These are phyloP conservation scores for Cotesia congregata DNA, from an alignment of 2,888 invertebrate species.

Conservation along the genomic window DNA sequence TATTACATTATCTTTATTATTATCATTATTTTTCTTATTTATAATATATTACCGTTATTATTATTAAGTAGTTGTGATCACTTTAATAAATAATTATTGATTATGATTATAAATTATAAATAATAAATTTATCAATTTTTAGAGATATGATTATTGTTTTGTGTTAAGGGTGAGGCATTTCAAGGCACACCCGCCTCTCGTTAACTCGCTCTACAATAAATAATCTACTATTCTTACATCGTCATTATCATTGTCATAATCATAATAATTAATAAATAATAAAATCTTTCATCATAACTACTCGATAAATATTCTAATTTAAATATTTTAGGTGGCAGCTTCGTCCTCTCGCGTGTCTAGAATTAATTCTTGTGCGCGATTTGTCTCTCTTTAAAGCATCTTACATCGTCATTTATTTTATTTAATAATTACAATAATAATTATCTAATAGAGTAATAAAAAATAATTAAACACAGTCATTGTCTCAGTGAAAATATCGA, in stretches of 20 bases:
- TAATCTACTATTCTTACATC: not conserved
- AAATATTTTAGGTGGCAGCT: constrained; percentile 34
- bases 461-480: not conserved
- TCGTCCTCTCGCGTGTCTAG: constrained; percentile 31
- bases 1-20: not conserved
- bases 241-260: not conserved
- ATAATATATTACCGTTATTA: constrained; percentile 6
- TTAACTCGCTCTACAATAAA: constrained; percentile 33
- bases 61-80: constrained; percentile 45
- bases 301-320: constrained; percentile 17
- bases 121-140: constrained; percentile 37
- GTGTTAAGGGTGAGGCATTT: constrained; percentile 63
- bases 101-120: constrained; percentile 30
- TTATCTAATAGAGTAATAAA: not conserved
- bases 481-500: not conserved
- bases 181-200: constrained; percentile 64
- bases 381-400: constrained; percentile 23
- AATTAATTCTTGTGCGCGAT: constrained; percentile 39
- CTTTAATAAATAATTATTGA: constrained; percentile 48
- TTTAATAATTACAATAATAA: not conserved
- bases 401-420: not conserved
- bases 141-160: constrained; percentile 66
- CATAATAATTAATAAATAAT: not conserved
- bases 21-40: constrained; percentile 29
- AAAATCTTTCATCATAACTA: constrained; percentile 7